Conservation (phyloP, 2,888 invertebrate genomes). For the Drosophila niveifrons region DNA sequence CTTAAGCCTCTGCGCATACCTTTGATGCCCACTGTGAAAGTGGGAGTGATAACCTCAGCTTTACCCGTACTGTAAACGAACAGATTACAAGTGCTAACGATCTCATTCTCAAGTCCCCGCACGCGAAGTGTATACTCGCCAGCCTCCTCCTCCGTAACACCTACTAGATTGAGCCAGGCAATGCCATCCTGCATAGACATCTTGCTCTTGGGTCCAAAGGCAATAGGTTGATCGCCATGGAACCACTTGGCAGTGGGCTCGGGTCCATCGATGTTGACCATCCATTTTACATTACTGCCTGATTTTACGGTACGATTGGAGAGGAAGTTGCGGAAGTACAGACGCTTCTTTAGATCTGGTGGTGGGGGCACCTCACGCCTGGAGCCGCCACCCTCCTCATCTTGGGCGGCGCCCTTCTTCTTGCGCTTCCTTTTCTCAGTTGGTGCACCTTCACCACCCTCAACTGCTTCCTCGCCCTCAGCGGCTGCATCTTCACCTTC, state of each 20-base stretch:
- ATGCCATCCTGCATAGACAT: constrained; percentile 89
- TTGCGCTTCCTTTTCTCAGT: constrained; percentile 76
- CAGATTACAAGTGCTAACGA: constrained; percentile 89
- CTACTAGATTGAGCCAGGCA: constrained; percentile 90
- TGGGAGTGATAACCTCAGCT: constrained; percentile 89
- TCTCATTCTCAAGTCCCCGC: constrained; percentile 90
- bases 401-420: constrained; percentile 68
- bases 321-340: constrained; percentile 90
- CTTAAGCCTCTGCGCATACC: constrained; percentile 85
- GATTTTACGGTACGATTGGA: constrained; percentile 91
- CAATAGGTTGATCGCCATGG: constrained; percentile 88
- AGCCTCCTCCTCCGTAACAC: constrained; percentile 89
- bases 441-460: constrained; percentile 42
- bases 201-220: constrained; percentile 87
- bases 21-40: constrained; percentile 91
- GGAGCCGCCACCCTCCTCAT: constrained; percentile 71
- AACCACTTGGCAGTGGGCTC: constrained; percentile 91
- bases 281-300: constrained; percentile 91
- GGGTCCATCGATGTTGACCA: constrained; percentile 91
- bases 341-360: constrained; percentile 86
- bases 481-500: constrained; percentile 65
- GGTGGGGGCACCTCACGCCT: constrained; percentile 83
- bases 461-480: constrained; percentile 60
- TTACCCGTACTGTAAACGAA: constrained; percentile 82
- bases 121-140: constrained; percentile 93